These are phyloP conservation scores for Habropoda laboriosa DNA, from an alignment of 1,140 invertebrate species.

Conservation along the genomic window DNA sequence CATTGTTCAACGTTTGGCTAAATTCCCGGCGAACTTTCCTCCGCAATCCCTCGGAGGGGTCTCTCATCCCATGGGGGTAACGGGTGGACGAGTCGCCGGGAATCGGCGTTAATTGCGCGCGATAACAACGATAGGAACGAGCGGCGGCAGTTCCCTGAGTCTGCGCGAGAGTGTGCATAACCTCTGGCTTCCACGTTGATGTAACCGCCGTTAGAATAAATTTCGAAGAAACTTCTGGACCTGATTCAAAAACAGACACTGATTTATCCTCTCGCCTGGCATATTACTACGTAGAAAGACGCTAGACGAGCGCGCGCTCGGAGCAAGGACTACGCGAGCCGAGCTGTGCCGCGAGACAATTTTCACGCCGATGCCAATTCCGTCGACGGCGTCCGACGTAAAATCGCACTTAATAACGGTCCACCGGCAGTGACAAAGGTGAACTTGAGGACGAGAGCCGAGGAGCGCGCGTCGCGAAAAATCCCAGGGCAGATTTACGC, in stretches of 20 bases:
- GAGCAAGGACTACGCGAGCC: not conserved
- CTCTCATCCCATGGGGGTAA: too few species aligned
- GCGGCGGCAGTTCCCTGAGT: too few species aligned
- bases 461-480: constrained; percentile 39
- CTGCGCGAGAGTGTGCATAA: too few species aligned
- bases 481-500: constrained; percentile 52
- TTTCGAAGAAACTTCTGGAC: constrained; percentile 66
- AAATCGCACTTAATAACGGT: constrained; percentile 56
- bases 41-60: too few species aligned
- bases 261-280: constrained; percentile 56
- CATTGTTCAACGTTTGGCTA: not conserved
- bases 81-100: not conserved
- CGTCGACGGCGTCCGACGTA: constrained; percentile 30
- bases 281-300: constrained; percentile 63
- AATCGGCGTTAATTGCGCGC: constrained; percentile 50
- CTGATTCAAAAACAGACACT: constrained; percentile 65
- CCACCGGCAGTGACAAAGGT: constrained; percentile 49
- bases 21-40: constrained; percentile 7
- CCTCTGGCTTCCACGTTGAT: constrained; percentile 60
- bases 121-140: constrained; percentile 33
- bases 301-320: not conserved
- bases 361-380: constrained; percentile 60
- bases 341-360: constrained; percentile 53
- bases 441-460: constrained; percentile 41
- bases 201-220: constrained; percentile 61